Percentiles rank a stretch among this genome's conserved stretches.
phyloP scores from a whole-genome alignment of 2,888 invertebrate genomes.

The Tachystola acroxantha region DNA sequence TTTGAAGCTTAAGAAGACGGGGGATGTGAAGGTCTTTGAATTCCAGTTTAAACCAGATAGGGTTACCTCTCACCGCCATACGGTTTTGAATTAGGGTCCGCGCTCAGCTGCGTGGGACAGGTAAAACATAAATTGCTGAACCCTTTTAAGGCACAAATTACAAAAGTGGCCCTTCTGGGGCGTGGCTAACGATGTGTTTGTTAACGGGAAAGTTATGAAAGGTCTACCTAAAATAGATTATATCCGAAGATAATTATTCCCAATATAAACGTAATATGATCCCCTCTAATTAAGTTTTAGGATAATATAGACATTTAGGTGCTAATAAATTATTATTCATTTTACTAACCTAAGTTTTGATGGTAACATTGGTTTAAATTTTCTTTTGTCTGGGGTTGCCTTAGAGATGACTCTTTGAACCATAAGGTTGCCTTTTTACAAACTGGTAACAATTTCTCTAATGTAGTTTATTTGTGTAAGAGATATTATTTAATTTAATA shows the following conservation, averaged over 20 bases:
- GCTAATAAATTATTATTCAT: no score
- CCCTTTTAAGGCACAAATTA: constrained; percentile 56
- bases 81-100: constrained; percentile 51
- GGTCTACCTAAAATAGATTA: constrained; percentile 11
- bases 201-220: constrained; percentile 26
- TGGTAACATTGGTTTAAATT: no score
- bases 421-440: no score
- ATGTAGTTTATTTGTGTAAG: no score
- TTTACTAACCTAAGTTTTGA: no score
- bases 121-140: constrained; percentile 58
- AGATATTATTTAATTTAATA: no score
- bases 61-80: constrained; percentile 27
- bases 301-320: no score
- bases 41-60: neutral
- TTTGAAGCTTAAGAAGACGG: neutral
- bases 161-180: constrained; percentile 45
- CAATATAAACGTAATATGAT: neutral
- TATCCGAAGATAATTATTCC: neutral
- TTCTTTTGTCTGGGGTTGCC: no score
- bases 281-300: constrained; percentile 6
- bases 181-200: constrained; percentile 29
- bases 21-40: neutral
- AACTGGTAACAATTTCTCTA: no score
- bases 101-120: constrained; percentile 54
- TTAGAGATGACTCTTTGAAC: no score